Base-by-base conservation (phyloP, 2,113 vertebrate genomes). In the Pogonocichla stellata region DNA sequence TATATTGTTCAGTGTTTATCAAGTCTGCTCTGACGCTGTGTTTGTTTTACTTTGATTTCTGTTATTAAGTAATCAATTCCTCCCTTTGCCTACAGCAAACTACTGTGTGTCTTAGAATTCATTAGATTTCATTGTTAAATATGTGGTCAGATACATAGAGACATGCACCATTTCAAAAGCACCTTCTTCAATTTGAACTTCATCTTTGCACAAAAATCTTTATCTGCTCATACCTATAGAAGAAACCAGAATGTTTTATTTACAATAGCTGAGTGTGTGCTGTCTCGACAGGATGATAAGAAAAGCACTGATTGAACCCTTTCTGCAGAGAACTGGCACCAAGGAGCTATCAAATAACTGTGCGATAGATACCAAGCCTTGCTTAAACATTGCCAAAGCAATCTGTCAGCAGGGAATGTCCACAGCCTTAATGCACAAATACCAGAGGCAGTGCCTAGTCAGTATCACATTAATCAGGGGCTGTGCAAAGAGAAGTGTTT, bases 361-460 rank as follows among this genome's bases (percentile, higher is more conserved):
- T 95, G 71, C 92, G 74, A 79, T 43, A 93, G 92, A 96, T 91
- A 93, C 38, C 42, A 85, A 95, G 71, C 86, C 53, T 29, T 96
- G 90, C 86, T 96, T 89, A 83, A 96, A 90, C 57, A 71, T 64
- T 94, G 79, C 82, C 93, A 94, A 89, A 94, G 53, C 91, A 81
- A 92, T 87, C 75, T 72, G 66, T 79, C 28, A n/a, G 96, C 85
- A 70, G 80, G 92, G 83, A 79, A 78, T 60, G 34, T 69, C 88
- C 79, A 43, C 36, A 80, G 91, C 84, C 80, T 67, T 70, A 66
- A 56, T 3, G 62, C 14, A 72, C 70, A 75, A 69, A 84, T 31
- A 90, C 64, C 74, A 80, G 58, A 77, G 45, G 79, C 92, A 92
- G 67, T 42, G 45, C 85, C 91, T 79, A 80, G 90, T 93, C 95